A percentile compares a stretch with the other conserved stretches of the same genome.
phyloP scores from a whole-genome alignment of 2,888 invertebrate genomes.

The Gryllus longicercus region DNA sequence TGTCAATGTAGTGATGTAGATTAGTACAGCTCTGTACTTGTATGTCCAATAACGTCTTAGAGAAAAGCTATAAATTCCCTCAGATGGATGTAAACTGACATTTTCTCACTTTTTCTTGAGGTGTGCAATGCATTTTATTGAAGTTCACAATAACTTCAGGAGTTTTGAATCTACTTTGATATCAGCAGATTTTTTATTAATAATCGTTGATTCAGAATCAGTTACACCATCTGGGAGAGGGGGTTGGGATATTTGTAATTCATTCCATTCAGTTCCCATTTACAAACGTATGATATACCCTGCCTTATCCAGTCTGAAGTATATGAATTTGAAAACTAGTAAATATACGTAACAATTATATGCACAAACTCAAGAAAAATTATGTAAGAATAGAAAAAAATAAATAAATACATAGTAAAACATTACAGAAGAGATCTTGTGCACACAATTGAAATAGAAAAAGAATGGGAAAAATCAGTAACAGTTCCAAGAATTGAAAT shows the following conservation, averaged over 20 bases:
- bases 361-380: background rate
- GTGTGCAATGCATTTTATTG: background rate
- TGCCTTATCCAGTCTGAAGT: background rate
- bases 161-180: background rate
- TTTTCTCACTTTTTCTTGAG: too few relatives aligned
- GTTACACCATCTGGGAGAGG: slow-evolving; percentile 32
- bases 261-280: slow-evolving; percentile 19
- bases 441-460: background rate
- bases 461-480: background rate
- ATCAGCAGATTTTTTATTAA: background rate
- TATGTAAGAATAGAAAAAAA: background rate
- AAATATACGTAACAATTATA: background rate
- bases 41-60: too few relatives aligned
- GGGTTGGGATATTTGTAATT: slow-evolving; percentile 28
- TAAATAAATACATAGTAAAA: background rate
- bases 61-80: background rate
- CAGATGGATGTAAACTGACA: background rate
- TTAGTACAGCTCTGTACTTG: too few relatives aligned
- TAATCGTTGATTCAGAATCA: slow-evolving; percentile 22
- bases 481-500: background rate
- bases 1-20: too few relatives aligned
- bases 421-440: background rate
- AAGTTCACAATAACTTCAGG: background rate
- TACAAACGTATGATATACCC: background rate
- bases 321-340: background rate